Base-by-base conservation (phyloP, 1,140 invertebrate species). In the Formica exsecta region DNA sequence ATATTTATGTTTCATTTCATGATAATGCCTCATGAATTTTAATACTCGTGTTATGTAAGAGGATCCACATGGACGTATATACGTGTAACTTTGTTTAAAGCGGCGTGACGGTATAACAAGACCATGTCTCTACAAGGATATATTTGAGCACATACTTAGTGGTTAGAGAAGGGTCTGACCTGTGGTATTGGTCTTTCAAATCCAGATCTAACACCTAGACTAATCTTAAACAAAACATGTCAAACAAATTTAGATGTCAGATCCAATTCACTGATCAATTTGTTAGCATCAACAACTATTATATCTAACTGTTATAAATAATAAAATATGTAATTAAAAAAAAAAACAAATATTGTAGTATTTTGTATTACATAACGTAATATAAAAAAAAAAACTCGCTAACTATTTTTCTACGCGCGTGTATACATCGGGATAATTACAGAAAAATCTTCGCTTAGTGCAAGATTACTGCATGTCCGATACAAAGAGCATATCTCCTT, bases 131-230 rank as follows among this genome's bases (percentile, higher is more conserved):
- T 66, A 48, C 41, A 66, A 66, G 61, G 59, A 79, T 79, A 36
- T 79, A n/a, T 79, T 79, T 79, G 75, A 29, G 61, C 41, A 66
- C 51, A 79, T 79, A 79, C 75, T 79, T 79, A 79, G 75, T 19
- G 75, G 75, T 77, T 77, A 77, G 75, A 65, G 61, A 66, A 79
- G 75, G 75, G 61, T 66, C 41, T 36, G 75, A 79, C 75, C 41
- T 29, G 61, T 51, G 61, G 61, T 79, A 79, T 79, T 79, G 41
- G 61, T 51, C 61, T 79, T 79, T 66, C 41, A 29, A 59, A 29
- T 77, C 65, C 11, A 36, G 25, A 36, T 36, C 57, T 36, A 41
- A 75, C 41, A 41, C 29, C 13, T 51, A 62, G 61, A 6, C 41
- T 51, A 65, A 29, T 13, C n/a, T 79, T 79, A 51, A 77, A 79